Percentiles rank a stretch among this genome's conserved stretches.
Evolutionary conservation across 2,113 vertebrate genomes (phyloP).

Genomic region (Picathartes gymnocephalus): DNA sequence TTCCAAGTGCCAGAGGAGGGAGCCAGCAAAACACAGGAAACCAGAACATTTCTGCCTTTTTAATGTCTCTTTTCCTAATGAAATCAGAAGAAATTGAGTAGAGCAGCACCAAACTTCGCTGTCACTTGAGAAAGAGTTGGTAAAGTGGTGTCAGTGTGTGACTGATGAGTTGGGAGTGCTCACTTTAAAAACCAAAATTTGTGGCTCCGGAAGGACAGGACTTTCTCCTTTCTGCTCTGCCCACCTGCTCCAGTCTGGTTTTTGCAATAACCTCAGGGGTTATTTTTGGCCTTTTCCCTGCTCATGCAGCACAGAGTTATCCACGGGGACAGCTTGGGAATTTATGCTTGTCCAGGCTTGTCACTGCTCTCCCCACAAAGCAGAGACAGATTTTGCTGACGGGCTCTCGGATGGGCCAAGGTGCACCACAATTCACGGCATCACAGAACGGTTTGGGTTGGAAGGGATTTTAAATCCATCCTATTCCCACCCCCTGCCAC

Average conservation of each 20-base stretch:
- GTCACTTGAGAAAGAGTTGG: not conserved
- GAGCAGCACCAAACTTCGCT: not conserved
- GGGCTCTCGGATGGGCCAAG: not conserved
- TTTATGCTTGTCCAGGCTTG: not conserved
- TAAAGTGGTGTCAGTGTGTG: not conserved
- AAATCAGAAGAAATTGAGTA: not conserved
- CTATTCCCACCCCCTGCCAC: not conserved
- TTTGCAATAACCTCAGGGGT: not conserved
- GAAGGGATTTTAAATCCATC: not conserved
- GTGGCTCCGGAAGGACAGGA: not conserved
- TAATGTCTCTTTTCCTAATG: not conserved
- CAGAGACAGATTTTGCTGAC: not conserved
- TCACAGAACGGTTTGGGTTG: not conserved
- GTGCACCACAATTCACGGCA: not conserved
- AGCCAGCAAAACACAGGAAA: slow-evolving; percentile 59
- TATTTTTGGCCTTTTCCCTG: not conserved
- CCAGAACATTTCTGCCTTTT: not conserved
- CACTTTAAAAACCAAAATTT: not conserved
- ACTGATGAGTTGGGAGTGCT: not conserved
- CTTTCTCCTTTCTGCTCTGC: not conserved
- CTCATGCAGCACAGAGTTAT: not conserved
- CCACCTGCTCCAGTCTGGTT: not conserved
- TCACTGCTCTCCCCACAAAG: not conserved
- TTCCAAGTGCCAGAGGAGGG: slow-evolving; percentile 58
- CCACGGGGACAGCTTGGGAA: not conserved